A percentile compares a stretch with the other conserved stretches of the same genome.
These are phyloP conservation scores for Synodontis membranacea DNA, from an alignment of 2,113 vertebrate species.

Conservation along the genomic window DNA sequence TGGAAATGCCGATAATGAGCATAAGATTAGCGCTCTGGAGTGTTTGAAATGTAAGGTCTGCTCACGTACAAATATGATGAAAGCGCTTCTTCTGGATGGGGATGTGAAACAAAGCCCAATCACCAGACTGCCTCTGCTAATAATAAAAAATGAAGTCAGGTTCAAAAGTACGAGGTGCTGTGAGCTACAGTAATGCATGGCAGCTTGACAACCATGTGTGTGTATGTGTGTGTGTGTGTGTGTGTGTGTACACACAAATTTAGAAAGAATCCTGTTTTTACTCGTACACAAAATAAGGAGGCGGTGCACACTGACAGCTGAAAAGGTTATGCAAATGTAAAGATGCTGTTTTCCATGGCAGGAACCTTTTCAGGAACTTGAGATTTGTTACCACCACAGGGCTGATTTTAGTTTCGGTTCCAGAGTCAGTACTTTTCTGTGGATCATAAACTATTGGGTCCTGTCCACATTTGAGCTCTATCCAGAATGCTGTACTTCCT, in stretches of 20 bases:
- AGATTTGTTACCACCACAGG: background rate
- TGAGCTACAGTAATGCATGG: background rate
- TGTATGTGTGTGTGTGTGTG: background rate
- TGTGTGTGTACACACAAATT: background rate
- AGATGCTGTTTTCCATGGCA: background rate
- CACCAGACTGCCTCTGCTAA: background rate
- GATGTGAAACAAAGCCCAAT: background rate
- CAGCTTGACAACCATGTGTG: background rate
- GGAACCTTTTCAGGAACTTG: background rate
- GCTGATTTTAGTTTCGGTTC: background rate
- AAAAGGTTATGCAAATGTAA: background rate
- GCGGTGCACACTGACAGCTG: background rate
- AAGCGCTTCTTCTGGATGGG: background rate
- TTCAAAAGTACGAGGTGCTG: background rate
- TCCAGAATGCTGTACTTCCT: background rate
- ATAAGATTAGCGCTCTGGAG: conserved; percentile 13
- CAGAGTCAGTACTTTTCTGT: background rate
- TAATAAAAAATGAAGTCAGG: background rate
- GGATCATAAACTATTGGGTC: background rate
- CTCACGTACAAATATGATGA: background rate
- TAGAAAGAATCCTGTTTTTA: background rate
- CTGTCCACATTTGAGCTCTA: background rate
- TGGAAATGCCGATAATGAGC: conserved; percentile 1
- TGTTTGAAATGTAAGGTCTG: background rate
- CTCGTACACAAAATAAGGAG: background rate